Evolutionary conservation across 23 tunicate genomes (phyloP).

Genomic region (Styela clava): DNA sequence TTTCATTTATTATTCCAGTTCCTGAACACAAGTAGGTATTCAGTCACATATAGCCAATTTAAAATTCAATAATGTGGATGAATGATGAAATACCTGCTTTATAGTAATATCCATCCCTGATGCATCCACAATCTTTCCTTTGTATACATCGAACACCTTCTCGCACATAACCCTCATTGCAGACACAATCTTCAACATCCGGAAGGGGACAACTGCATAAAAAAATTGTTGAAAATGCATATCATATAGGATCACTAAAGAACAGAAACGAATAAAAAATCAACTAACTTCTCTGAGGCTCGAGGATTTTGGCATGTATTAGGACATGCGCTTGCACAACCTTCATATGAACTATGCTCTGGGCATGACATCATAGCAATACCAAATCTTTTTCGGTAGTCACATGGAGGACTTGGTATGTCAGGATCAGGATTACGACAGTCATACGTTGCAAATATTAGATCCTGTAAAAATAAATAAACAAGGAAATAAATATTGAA

Average conservation of each 20-base stretch:
- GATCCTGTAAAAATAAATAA: background rate
- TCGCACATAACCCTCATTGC: conserved; percentile 11
- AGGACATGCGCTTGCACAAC: background rate
- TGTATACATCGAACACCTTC: conserved; percentile 25
- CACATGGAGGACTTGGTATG: conserved; percentile 26
- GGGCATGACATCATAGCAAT: conserved; percentile 12
- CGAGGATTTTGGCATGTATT: background rate
- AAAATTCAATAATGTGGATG: background rate
- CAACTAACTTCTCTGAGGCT: background rate
- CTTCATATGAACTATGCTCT: background rate
- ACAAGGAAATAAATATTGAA: no score
- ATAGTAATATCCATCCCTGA: conserved; percentile 16
- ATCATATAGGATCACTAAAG: background rate
- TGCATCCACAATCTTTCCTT: conserved; percentile 31
- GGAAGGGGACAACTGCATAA: background rate
- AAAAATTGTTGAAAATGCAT: background rate
- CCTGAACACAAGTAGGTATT: background rate
- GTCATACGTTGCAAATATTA: background rate
- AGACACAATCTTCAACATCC: conserved; percentile 7
- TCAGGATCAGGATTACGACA: background rate
- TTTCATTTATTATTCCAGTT: background rate
- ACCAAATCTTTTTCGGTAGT: conserved; percentile 37
- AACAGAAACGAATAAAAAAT: background rate
- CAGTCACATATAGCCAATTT: background rate
- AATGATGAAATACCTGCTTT: background rate